These are phyloP conservation scores for Enteromius viviparus DNA, from an alignment of 2,797 vertebrate species.

Conservation along the genomic window DNA sequence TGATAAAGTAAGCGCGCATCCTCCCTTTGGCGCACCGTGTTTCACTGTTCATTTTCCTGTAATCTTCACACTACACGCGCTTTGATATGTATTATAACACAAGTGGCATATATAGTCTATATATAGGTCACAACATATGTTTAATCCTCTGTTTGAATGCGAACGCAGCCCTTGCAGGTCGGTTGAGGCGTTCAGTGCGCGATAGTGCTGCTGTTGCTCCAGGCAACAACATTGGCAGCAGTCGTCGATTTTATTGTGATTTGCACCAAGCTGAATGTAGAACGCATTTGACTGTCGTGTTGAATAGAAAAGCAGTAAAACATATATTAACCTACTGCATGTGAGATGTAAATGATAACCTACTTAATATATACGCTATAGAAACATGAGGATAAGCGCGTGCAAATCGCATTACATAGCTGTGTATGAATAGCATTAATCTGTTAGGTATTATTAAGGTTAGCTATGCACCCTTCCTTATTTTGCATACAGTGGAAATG, in stretches of 20 bases:
- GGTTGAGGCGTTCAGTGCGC: slow-evolving; percentile 15
- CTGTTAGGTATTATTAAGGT: slow-evolving; percentile 45
- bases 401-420: slow-evolving; percentile 43
- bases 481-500: not conserved
- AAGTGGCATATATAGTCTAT: not conserved
- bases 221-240: slow-evolving; percentile 30
- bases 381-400: slow-evolving; percentile 23
- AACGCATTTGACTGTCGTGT: not conserved
- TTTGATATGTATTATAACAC: not conserved
- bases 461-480: not conserved
- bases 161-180: not conserved
- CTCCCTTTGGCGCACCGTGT: slow-evolving; percentile 37
- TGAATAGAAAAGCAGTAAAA: not conserved
- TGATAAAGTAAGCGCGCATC: slow-evolving; percentile 82
- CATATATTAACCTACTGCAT: not conserved
- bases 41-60: slow-evolving; percentile 8
- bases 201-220: slow-evolving; percentile 36
- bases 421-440: slow-evolving; percentile 38
- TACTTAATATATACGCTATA: slow-evolving; percentile 9
- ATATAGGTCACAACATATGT: slow-evolving; percentile 12
- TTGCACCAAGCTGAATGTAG: not conserved
- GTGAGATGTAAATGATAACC: slow-evolving; percentile 16
- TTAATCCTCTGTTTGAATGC: not conserved
- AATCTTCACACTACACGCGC: slow-evolving; percentile 10
- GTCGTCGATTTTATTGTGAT: slow-evolving; percentile 16